These are phyloP conservation scores for Altica lythri DNA, from an alignment of 2,888 invertebrate species.

Conservation along the genomic window DNA sequence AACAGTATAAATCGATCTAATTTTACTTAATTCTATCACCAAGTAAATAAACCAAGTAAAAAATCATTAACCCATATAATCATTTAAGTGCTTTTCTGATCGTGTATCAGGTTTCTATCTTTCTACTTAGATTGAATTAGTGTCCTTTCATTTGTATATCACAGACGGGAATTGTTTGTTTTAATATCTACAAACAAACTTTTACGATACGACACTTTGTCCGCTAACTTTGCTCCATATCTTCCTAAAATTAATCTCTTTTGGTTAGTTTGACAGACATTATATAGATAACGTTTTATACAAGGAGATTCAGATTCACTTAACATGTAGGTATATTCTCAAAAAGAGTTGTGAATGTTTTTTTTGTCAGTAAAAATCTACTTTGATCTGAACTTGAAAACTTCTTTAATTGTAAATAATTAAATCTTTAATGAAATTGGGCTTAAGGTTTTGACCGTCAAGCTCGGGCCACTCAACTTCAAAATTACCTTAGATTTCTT, in stretches of 20 bases:
- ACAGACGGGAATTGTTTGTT: constrained; percentile 25
- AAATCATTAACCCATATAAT: background rate
- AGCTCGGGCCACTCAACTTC: no score
- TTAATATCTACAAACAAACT: constrained; percentile 11
- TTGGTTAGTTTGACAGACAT: constrained; percentile 18
- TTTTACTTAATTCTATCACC: no score
- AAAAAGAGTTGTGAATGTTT: no score
- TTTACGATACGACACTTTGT: constrained; percentile 11
- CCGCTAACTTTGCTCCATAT: constrained; percentile 14
- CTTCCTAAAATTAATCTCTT: constrained; percentile 24
- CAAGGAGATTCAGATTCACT: no score
- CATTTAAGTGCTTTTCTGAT: background rate
- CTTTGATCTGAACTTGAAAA: no score
- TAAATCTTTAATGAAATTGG: no score
- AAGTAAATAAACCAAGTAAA: constrained; percentile 8
- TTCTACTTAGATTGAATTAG: background rate
- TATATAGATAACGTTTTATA: constrained; percentile 22
- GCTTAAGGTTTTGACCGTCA: no score
- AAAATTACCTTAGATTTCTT: no score
- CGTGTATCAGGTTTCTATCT: background rate
- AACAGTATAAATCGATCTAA: no score
- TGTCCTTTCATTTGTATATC: constrained; percentile 3
- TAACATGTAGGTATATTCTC: no score
- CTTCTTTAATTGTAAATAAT: no score
- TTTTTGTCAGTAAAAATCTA: no score